These are phyloP conservation scores for Porites evermanni DNA, from an alignment of 92 coral and sea anemone species.

Conservation along the genomic window DNA sequence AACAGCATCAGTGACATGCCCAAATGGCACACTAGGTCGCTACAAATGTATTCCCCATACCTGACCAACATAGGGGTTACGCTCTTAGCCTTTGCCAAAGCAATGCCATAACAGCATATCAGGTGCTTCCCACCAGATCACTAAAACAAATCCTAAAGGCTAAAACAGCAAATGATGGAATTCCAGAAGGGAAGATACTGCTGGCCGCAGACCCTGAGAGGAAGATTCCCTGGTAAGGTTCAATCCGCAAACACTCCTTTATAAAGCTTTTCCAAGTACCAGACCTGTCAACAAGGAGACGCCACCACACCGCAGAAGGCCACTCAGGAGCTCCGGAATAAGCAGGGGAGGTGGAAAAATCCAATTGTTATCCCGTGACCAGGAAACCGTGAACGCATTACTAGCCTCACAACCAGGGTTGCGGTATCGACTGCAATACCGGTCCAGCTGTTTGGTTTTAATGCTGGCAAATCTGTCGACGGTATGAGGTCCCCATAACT, in stretches of 20 bases:
- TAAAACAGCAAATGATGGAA: conserved; percentile 54
- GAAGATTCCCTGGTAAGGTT: conserved; percentile 54
- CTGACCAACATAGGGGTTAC: conserved; percentile 5
- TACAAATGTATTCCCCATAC: conserved; percentile 9
- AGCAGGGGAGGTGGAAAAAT: conserved; percentile 68
- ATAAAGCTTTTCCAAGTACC: conserved; percentile 57
- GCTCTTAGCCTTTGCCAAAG: conserved; percentile 59
- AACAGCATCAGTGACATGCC: conserved; percentile 4
- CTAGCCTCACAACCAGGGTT: conserved; percentile 67
- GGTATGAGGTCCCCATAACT: conserved; percentile 73
- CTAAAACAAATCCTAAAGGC: conserved; percentile 41
- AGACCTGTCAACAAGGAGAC: conserved; percentile 53
- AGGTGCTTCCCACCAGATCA: too few species aligned
- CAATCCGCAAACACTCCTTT: conserved; percentile 31
- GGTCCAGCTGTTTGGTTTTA: conserved; percentile 51
- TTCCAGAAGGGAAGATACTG: conserved; percentile 46
- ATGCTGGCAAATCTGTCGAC: conserved; percentile 68
- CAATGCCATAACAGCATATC: conserved; percentile 16
- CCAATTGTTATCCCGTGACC: conserved; percentile 76
- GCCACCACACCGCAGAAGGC: conserved; percentile 80
- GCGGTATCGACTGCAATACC: conserved; percentile 59
- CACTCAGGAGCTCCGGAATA: conserved; percentile 67
- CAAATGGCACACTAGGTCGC: background rate
- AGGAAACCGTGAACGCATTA: conserved; percentile 67
- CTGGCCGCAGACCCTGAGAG: conserved; percentile 63